Evolutionary conservation across 2,113 vertebrate genomes (phyloP).

Genomic region (Onychostruthus taczanowskii): DNA sequence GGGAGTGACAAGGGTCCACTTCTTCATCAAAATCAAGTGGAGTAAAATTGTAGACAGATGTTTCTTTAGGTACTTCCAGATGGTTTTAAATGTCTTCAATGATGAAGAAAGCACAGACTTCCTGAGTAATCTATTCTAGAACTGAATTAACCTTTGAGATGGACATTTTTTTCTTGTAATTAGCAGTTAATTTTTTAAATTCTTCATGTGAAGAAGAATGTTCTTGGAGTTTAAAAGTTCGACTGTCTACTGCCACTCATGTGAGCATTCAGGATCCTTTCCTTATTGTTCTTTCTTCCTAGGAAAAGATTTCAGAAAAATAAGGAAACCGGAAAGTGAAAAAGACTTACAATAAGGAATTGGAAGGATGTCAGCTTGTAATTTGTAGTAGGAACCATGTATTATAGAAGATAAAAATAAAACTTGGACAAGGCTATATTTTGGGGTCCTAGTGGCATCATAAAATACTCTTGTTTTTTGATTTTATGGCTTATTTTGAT

Average conservation of each 20-base stretch:
- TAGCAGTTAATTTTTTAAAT: background rate
- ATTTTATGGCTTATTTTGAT: constrained; percentile 56
- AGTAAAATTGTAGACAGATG: background rate
- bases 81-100: background rate
- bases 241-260: background rate
- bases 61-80: background rate
- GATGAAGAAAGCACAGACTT: background rate
- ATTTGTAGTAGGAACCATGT: constrained; percentile 2
- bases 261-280: background rate
- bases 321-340: background rate
- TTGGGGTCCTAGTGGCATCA: constrained; percentile 10
- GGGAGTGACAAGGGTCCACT: background rate
- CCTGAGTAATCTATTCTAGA: background rate
- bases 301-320: background rate
- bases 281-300: background rate
- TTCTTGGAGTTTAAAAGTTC: background rate
- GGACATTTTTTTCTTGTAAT: background rate
- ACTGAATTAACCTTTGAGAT: background rate
- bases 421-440: constrained; percentile 39
- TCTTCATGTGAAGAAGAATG: background rate
- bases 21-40: background rate
- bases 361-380: background rate
- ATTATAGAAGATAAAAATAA: constrained; percentile 44
- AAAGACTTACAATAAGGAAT: background rate
- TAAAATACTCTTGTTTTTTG: constrained; percentile 36